Evolutionary conservation across 2,888 invertebrate genomes (phyloP).

Genomic region (Brenthis ino): DNA sequence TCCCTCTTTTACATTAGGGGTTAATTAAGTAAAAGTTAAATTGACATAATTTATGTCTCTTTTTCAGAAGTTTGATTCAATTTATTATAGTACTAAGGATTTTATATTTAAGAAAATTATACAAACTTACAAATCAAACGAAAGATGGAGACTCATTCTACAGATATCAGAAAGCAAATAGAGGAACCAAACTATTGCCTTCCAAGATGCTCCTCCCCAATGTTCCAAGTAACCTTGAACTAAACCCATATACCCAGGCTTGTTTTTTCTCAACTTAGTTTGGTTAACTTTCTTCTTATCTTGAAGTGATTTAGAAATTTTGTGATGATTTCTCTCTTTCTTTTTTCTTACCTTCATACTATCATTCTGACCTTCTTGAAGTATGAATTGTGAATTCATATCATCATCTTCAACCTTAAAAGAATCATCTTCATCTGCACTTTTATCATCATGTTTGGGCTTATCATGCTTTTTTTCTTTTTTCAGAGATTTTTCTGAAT

Average conservation of each 20-base stretch:
- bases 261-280: conserved; percentile 65
- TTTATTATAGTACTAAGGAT: no score
- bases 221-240: conserved; percentile 75
- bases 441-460: conserved; percentile 57
- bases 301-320: conserved; percentile 59
- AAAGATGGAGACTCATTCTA: conserved; percentile 88
- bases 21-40: no score
- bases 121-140: conserved; percentile 86
- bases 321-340: conserved; percentile 73
- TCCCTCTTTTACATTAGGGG: no score
- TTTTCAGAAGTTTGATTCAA: no score
- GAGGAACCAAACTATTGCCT: conserved; percentile 88
- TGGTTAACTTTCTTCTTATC: conserved; percentile 77
- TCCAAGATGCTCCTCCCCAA: conserved; percentile 82
- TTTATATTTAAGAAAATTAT: background rate
- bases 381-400: conserved; percentile 60
- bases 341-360: conserved; percentile 67
- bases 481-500: conserved; percentile 64
- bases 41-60: no score
- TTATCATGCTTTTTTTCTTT: conserved; percentile 70
- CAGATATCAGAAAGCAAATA: conserved; percentile 91
- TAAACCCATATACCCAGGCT: conserved; percentile 71
- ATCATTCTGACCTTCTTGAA: conserved; percentile 66
- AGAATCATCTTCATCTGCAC: conserved; percentile 54
- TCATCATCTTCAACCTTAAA: conserved; percentile 65